phyloP scores from a whole-genome alignment of 2,888 invertebrate genomes.

The Ernsta delagoae region DNA sequence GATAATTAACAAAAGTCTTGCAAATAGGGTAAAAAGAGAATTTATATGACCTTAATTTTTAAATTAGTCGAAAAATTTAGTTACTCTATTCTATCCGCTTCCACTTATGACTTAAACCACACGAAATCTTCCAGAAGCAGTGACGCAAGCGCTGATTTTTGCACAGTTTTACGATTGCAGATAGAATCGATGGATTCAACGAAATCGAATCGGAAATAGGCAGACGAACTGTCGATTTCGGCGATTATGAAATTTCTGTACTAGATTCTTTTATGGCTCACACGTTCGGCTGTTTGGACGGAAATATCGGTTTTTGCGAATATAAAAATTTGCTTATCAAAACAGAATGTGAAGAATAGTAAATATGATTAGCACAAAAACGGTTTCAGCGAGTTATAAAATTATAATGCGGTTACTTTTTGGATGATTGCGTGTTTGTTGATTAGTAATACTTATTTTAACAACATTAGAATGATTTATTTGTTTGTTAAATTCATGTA shows the following conservation, averaged over 20 bases:
- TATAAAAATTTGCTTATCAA: neutral
- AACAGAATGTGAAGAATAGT: neutral
- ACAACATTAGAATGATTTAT: too few species aligned
- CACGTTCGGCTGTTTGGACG: neutral
- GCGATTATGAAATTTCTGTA: slow-evolving; percentile 17
- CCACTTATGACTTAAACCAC: slow-evolving; percentile 28
- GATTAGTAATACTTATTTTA: too few species aligned
- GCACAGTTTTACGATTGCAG: slow-evolving; percentile 64
- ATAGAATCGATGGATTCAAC: slow-evolving; percentile 44
- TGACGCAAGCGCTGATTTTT: slow-evolving; percentile 72
- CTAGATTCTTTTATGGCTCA: slow-evolving; percentile 8
- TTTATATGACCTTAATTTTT: too few species aligned
- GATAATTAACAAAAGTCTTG: too few species aligned
- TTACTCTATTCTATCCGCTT: too few species aligned
- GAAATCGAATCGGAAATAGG: slow-evolving; percentile 37
- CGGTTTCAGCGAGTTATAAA: neutral
- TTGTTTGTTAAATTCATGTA: too few species aligned
- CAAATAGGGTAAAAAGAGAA: too few species aligned
- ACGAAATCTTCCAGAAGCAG: slow-evolving; percentile 39
- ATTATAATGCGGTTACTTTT: neutral
- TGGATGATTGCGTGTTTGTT: neutral
- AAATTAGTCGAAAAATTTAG: too few species aligned
- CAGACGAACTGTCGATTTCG: slow-evolving; percentile 4
- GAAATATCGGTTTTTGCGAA: slow-evolving; percentile 2
- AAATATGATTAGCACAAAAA: neutral